These are phyloP conservation scores for Agraylea sexmaculata DNA, from an alignment of 1,140 invertebrate genomes.

Conservation along the genomic window DNA sequence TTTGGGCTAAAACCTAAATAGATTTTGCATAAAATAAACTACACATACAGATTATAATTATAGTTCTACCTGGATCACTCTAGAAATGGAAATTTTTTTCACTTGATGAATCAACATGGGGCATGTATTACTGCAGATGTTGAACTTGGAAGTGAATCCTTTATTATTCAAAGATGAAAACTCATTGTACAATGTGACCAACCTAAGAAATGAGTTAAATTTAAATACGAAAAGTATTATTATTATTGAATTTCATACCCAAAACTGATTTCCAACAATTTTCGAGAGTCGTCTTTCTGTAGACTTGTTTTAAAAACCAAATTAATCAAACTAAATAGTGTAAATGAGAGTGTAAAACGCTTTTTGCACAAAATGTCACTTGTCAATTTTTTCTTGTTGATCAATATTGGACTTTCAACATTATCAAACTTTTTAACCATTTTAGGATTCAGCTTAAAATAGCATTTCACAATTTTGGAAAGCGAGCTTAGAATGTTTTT, in stretches of 20 bases:
- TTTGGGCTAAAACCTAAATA: conserved; percentile 33
- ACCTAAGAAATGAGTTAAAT: conserved; percentile 24
- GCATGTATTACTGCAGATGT: conserved; percentile 38
- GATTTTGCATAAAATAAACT: neutral
- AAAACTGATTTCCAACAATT: conserved; percentile 37
- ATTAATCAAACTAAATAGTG: conserved; percentile 29
- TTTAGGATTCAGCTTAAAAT: conserved; percentile 39
- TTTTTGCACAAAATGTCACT: conserved; percentile 34
- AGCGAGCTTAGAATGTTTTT: conserved; percentile 39
- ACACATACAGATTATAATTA: conserved; percentile 7
- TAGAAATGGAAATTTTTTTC: conserved; percentile 34
- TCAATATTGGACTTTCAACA: conserved; percentile 23
- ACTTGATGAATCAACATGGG: conserved; percentile 33
- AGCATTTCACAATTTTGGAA: conserved; percentile 36
- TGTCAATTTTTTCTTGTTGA: conserved; percentile 32
- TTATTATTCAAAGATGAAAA: conserved; percentile 34
- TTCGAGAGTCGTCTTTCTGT: conserved; percentile 36
- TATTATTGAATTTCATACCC: conserved; percentile 26
- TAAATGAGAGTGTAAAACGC: conserved; percentile 35
- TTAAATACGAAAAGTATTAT: conserved; percentile 2
- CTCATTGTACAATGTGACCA: conserved; percentile 36
- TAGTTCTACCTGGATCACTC: conserved; percentile 33
- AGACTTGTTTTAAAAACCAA: conserved; percentile 34
- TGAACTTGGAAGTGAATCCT: conserved; percentile 33
- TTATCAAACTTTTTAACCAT: conserved; percentile 33